Base-by-base conservation (phyloP, 2,797 vertebrate species). In the Coilia nasus region DNA sequence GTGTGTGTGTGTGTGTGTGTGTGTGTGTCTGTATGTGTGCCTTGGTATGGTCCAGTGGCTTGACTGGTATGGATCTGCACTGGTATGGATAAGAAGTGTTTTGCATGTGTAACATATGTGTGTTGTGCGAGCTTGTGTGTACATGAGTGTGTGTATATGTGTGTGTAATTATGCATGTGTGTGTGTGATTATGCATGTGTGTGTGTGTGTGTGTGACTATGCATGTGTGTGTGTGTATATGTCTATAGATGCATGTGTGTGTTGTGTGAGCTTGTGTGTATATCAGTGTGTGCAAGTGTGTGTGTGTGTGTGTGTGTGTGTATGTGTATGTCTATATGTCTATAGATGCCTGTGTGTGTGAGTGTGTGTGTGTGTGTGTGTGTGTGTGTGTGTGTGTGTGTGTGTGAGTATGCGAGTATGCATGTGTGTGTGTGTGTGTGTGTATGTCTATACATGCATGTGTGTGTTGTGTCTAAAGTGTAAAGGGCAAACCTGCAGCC, bases 401-500 rank as follows among this genome's bases (percentile, higher is more conserved):
- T 59, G 14, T 59, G 57, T 15, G 21, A 21, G 14, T 6, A 15
- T 62, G 59, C 9, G 4, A 23, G 59, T 62, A 6, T 62, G n/a
- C 10, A 21, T 57, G 57, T 59, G 19, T 59, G 56, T 59, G 3
- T 59, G 14, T 59, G 19, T 59, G 56, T 17, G 57, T 17, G 14
- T 17, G 21, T 60, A 6, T 62, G n/a, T 62, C 1, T 10, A 41
- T 5, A 41, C 2, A 25, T 67, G 62, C 25, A 12, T 71, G 25
- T 21, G 35, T 44, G 35, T 78, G 3, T 19, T 59, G 57, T n/a
- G 17, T 75, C 5, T 31, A 54, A 54, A 35, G 67, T 35, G 4
- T 35, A 31, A 1, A 17, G 2, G 35, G 88, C 91, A 64, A 93
- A 97, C 96, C 96, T 92, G 85, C 89, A 47, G 67, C 11, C 25